Evolutionary conservation across 1,140 invertebrate species (phyloP).

Genomic region (Leguminivora glycinivorella): DNA sequence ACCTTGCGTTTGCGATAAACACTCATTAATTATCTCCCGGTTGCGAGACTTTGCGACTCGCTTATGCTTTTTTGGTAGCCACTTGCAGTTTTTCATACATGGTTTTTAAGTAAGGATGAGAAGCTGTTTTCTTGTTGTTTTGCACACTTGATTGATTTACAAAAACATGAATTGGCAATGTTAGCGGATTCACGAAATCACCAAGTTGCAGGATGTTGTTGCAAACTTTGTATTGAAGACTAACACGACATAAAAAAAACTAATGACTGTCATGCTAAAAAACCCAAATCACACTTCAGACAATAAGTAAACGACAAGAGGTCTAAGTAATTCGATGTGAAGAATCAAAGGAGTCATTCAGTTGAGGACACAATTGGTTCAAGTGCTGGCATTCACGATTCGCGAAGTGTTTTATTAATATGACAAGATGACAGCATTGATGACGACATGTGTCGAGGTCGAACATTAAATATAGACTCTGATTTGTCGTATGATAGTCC

Average conservation of each 20-base stretch:
- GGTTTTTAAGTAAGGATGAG: slow-evolving; percentile 1
- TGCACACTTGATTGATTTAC: slow-evolving; percentile 7
- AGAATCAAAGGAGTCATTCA: slow-evolving; percentile 13
- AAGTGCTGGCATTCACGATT: slow-evolving; percentile 17
- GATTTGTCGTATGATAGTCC: not conserved
- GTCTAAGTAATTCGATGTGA: not conserved
- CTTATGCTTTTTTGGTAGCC: not conserved
- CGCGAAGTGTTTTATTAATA: slow-evolving; percentile 26
- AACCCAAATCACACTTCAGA: not conserved
- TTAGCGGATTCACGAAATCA: slow-evolving; percentile 15
- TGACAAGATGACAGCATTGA: slow-evolving; percentile 24
- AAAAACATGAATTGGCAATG: slow-evolving; percentile 1
- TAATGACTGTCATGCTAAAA: slow-evolving; percentile 8
- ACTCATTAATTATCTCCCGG: not conserved
- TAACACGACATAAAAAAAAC: not conserved
- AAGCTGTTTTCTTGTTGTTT: slow-evolving; percentile 2
- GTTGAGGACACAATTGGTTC: slow-evolving; percentile 20
- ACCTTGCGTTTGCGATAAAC: slow-evolving; percentile 4
- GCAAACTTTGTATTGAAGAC: slow-evolving; percentile 17
- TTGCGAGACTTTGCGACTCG: slow-evolving; percentile 1
- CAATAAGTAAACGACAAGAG: not conserved
- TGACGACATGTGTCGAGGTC: not conserved
- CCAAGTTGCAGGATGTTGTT: slow-evolving; percentile 24
- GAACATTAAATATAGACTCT: slow-evolving; percentile 8
- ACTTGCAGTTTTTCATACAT: not conserved